A percentile compares a stretch with the other conserved stretches of the same genome.
These are phyloP conservation scores for Neelides folsomi DNA, from an alignment of 2,888 invertebrate genomes.

Conservation along the genomic window DNA sequence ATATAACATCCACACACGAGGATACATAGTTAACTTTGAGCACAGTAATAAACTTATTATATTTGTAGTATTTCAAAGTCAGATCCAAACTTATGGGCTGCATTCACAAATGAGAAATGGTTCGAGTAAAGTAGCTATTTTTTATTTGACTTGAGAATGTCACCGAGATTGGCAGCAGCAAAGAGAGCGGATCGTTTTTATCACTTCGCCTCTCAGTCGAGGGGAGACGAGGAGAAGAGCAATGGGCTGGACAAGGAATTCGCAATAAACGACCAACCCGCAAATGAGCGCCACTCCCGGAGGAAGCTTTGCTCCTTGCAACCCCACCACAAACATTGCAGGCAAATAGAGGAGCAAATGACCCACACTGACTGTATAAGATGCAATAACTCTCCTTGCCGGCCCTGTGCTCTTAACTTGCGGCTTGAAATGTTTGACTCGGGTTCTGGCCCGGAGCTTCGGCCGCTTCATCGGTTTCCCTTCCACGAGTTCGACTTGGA, in stretches of 20 bases:
- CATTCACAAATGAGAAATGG: no score
- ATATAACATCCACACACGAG: no score
- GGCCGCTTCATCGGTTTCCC: constrained; percentile 7
- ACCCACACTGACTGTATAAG: constrained; percentile 32
- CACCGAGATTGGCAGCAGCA: not conserved
- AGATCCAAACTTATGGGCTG: no score
- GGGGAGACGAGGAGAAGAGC: constrained; percentile 32
- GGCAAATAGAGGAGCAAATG: constrained; percentile 34
- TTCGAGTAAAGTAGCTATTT: no score
- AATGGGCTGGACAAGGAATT: constrained; percentile 34
- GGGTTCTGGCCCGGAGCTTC: constrained; percentile 9
- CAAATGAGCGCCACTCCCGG: constrained; percentile 28
- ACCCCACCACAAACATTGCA: constrained; percentile 33
- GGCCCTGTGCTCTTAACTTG: constrained; percentile 14
- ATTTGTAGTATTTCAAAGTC: no score
- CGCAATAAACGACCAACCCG: constrained; percentile 34
- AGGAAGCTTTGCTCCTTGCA: constrained; percentile 23
- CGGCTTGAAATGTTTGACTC: constrained; percentile 20
- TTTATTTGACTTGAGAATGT: not conserved
- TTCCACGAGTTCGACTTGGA: no score
- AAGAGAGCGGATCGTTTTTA: constrained; percentile 11
- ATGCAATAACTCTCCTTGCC: constrained; percentile 28
- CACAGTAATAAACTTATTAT: no score
- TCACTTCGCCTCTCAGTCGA: constrained; percentile 31
- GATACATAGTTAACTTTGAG: no score